Conservation (phyloP, 1,140 invertebrate species). For the Ceratoteleas bidentatus region DNA sequence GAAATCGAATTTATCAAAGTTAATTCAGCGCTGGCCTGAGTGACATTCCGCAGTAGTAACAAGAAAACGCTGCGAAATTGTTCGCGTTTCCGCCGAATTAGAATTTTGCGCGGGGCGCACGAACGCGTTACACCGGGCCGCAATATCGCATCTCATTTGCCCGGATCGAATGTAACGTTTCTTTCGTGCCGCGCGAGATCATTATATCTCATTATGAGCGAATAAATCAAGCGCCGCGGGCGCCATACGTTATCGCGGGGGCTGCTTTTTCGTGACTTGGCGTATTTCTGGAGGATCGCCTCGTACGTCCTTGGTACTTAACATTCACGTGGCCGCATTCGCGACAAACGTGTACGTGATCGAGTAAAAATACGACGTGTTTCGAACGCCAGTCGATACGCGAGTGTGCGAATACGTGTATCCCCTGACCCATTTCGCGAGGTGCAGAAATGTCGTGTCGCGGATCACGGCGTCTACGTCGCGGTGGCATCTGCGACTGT, state of each 20-base stretch:
- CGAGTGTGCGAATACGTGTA: constrained; percentile 55
- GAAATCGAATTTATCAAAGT: constrained; percentile 41
- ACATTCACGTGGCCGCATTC: constrained; percentile 53
- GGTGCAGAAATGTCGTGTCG: constrained; percentile 52
- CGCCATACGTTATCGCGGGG: constrained; percentile 51
- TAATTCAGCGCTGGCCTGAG: constrained; percentile 12
- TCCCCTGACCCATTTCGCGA: constrained; percentile 75
- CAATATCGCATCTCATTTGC: constrained; percentile 44
- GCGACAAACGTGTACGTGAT: constrained; percentile 57
- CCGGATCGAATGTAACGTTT: constrained; percentile 41
- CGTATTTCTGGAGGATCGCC: constrained; percentile 40
- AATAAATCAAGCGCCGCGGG: constrained; percentile 53
- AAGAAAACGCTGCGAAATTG: constrained; percentile 30
- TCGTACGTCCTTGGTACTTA: constrained; percentile 51
- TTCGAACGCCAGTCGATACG: constrained; percentile 63
- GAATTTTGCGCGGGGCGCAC: too few species aligned
- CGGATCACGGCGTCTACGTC: neutral
- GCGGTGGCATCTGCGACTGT: constrained; percentile 29
- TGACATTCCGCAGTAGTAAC: constrained; percentile 28
- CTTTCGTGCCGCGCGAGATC: constrained; percentile 55
- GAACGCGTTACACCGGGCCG: neutral
- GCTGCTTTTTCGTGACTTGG: constrained; percentile 55
- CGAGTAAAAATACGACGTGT: constrained; percentile 61
- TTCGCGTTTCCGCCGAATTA: too few species aligned
- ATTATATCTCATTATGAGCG: constrained; percentile 59